Evolutionary conservation across 2,797 vertebrate species (phyloP).

Genomic region (Xenopus petersii): DNA sequence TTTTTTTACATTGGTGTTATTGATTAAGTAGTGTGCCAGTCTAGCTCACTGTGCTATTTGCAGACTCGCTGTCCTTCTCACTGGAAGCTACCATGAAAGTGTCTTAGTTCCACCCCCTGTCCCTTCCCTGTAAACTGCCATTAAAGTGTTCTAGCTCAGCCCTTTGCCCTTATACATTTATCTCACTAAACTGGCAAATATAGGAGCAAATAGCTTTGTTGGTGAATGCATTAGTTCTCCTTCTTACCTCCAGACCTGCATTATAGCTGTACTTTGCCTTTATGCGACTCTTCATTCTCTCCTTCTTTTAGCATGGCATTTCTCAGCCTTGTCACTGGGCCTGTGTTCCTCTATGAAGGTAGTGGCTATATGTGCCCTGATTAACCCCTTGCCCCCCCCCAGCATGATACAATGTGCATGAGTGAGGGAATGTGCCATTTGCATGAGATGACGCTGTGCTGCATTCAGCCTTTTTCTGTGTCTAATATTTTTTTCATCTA

Average conservation of each 20-base stretch:
- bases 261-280: too few species aligned
- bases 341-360: constrained; percentile 68
- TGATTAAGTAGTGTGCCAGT: too few species aligned
- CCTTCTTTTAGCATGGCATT: constrained; percentile 65
- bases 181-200: too few species aligned
- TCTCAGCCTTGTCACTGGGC: constrained; percentile 60
- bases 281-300: constrained; percentile 52
- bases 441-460: constrained; percentile 13
- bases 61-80: too few species aligned
- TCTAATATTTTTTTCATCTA: constrained; percentile 45
- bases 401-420: constrained; percentile 1
- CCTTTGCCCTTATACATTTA: too few species aligned
- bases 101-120: too few species aligned
- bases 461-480: constrained; percentile 6
- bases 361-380: constrained; percentile 41
- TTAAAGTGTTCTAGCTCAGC: neutral
- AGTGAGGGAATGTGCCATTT: neutral
- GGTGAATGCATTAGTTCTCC: constrained; percentile 33
- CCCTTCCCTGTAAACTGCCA: too few species aligned
- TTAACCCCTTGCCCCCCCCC: neutral
- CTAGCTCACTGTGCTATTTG: too few species aligned
- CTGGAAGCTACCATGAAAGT: too few species aligned
- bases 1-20: too few species aligned
- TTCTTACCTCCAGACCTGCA: too few species aligned
- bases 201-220: neutral